Evolutionary conservation across 2,888 invertebrate genomes (phyloP), one percentile per base, ranked within the genome.

Genomic region (Dioctria linearis): DNA sequence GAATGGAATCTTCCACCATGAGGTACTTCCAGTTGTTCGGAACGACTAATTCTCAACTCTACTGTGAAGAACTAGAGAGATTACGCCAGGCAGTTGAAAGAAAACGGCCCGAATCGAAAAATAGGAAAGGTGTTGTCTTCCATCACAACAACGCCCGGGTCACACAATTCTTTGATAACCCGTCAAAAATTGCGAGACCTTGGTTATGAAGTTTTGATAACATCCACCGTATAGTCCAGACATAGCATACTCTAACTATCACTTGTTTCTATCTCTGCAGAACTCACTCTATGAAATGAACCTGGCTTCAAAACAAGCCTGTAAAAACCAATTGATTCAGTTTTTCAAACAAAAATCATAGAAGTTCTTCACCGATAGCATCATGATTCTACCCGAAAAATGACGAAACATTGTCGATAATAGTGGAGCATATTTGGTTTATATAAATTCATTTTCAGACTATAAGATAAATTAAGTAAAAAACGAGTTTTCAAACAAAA

Each of bases 211-310:
- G 83, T 84, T 83, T 81, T 83, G 43, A 80, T 82, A 25, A 80
- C 83, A 84, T 82, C 83, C 84, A 83, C 82, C 83, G 79, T 83
- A 84, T 83, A 84, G 83, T 65, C 83, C 83, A 49, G 83, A 84
- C 80, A 78, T 84, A 78, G 82, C 82, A 63, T 25, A 0, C 25
- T 25, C 2, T 25, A 2, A 25, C 25, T 25, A 25, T 25, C 25
- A 25, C 25, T 25, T 25, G 25, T 25, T 25, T 2, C 25, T 0
- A 25, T 25, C 25, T 25, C 25, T 25, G 25, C 25, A 25, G 25
- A 25, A 25, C 25, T 25, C 25, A 2, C 25, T 25, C 25, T 1
- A 25, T 25, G 25, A 2, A 25, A 25, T 2, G 0, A 25, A 82
- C 83, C 11, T 57, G 3, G 5, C 57, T 57, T 2, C 57, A 57